phyloP scores from a whole-genome alignment of 64 coral and sea anemone genomes.

The Stichodactyla helianthus region DNA sequence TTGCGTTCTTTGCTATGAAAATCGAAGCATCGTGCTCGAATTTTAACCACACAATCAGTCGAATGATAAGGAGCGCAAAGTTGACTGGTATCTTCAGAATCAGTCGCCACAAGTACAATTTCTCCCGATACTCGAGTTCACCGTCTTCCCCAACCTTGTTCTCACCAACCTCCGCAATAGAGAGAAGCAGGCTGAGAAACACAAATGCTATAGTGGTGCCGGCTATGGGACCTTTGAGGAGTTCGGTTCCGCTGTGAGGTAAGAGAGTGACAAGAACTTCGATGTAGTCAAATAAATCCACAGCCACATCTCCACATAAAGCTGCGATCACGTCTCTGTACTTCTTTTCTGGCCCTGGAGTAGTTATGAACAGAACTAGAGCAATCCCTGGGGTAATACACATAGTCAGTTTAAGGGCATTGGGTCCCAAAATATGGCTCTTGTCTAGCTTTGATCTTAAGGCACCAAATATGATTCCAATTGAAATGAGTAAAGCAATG shows the following conservation, averaged over 20 bases:
- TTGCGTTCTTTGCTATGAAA: background rate
- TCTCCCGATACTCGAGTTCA: background rate
- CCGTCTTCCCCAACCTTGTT: background rate
- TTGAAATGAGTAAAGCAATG: background rate
- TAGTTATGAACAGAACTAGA: constrained; percentile 37
- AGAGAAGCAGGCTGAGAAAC: constrained; percentile 27
- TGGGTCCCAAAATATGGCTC: constrained; percentile 34
- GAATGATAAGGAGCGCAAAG: constrained; percentile 35
- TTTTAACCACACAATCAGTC: constrained; percentile 24
- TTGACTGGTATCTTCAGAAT: constrained; percentile 53
- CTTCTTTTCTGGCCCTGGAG: background rate
- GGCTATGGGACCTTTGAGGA: constrained; percentile 9
- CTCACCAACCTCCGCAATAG: constrained; percentile 18
- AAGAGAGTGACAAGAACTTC: constrained; percentile 42
- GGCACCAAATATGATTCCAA: constrained; percentile 1
- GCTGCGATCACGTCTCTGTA: background rate
- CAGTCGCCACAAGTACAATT: background rate
- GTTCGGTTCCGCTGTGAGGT: background rate
- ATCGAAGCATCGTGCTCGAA: background rate
- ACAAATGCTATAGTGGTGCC: constrained; percentile 33
- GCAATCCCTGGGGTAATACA: constrained; percentile 27
- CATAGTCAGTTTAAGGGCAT: constrained; percentile 30
- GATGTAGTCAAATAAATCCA: constrained; percentile 56
- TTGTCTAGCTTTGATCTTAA: constrained; percentile 29
- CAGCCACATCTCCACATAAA: background rate